Evolutionary conservation across 1,140 invertebrate species (phyloP).

Genomic region (Drosophila dunni): DNA sequence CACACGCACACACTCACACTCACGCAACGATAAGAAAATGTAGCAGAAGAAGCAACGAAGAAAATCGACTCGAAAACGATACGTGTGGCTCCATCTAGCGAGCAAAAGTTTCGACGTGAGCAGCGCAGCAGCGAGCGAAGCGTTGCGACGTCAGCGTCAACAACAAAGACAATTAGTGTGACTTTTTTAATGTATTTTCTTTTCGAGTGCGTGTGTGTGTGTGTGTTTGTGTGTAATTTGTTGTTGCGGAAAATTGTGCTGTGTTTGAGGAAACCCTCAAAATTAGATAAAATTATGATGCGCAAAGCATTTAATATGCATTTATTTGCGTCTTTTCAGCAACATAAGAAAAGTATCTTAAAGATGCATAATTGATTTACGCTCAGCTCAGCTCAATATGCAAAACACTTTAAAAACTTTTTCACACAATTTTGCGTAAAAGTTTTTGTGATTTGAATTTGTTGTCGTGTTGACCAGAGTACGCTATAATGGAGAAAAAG

Average conservation of each 20-base stretch:
- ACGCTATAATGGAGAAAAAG: background rate
- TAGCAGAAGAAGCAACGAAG: background rate
- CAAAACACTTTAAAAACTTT: constrained; percentile 49
- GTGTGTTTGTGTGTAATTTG: background rate
- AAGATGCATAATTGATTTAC: constrained; percentile 78
- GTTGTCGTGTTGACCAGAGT: constrained; percentile 24
- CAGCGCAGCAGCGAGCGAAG: background rate
- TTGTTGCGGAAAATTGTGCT: constrained; percentile 32
- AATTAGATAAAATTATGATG: constrained; percentile 63
- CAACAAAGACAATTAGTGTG: constrained; percentile 18
- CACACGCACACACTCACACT: constrained; percentile 7
- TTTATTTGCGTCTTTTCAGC: background rate
- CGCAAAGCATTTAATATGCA: constrained; percentile 45
- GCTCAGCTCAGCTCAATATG: constrained; percentile 43
- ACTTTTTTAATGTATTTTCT: constrained; percentile 9
- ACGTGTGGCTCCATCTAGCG: constrained; percentile 63
- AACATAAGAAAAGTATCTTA: constrained; percentile 52
- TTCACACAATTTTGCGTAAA: constrained; percentile 56
- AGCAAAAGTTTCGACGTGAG: constrained; percentile 33
- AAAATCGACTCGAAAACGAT: constrained; percentile 33
- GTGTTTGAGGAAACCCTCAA: constrained; percentile 34
- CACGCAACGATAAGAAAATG: constrained; percentile 14
- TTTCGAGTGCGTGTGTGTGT: background rate
- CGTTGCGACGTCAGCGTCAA: background rate
- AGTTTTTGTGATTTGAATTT: constrained; percentile 37